Evolutionary conservation across 2,797 vertebrate genomes (phyloP).

Genomic region (Lacerta bilineata): DNA sequence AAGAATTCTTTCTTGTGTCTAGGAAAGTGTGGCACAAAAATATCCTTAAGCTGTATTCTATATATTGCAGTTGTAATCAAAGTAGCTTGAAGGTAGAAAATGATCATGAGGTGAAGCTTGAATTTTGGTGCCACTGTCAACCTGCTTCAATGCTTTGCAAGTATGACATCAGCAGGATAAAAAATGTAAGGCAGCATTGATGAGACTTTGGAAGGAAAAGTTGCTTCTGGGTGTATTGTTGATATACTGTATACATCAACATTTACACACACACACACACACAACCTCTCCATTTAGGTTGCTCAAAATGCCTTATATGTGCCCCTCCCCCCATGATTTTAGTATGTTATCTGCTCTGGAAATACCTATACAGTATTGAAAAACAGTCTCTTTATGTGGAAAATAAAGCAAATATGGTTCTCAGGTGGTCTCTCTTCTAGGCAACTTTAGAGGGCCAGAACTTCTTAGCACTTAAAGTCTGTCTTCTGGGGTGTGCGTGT

Average conservation of each 20-base stretch:
- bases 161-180: slow-evolving; percentile 46
- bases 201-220: slow-evolving; percentile 27
- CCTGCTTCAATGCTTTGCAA: slow-evolving; percentile 47
- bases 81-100: slow-evolving; percentile 2
- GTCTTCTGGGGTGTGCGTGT: not conserved
- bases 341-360: not conserved
- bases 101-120: not conserved
- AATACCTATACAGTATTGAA: not conserved
- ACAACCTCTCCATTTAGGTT: not conserved
- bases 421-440: not conserved
- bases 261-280: too few relatives aligned
- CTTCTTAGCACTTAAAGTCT: not conserved
- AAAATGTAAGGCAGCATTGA: slow-evolving; percentile 51
- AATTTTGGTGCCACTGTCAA: slow-evolving; percentile 6
- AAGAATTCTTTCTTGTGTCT: accelerated
- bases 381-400: not conserved
- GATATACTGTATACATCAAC: too few relatives aligned
- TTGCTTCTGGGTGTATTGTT: slow-evolving; percentile 4
- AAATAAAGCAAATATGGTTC: not conserved
- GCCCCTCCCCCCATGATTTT: not conserved
- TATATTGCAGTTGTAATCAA: not conserved
- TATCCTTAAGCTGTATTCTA: slow-evolving; percentile 29
- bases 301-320: not conserved
- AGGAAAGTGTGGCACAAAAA: slow-evolving; percentile 24
- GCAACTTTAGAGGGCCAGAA: not conserved